Percentiles rank a stretch among this genome's conserved stretches.
Conservation (phyloP, 1,140 invertebrate species). For the Helicoverpa armigera region DNA sequence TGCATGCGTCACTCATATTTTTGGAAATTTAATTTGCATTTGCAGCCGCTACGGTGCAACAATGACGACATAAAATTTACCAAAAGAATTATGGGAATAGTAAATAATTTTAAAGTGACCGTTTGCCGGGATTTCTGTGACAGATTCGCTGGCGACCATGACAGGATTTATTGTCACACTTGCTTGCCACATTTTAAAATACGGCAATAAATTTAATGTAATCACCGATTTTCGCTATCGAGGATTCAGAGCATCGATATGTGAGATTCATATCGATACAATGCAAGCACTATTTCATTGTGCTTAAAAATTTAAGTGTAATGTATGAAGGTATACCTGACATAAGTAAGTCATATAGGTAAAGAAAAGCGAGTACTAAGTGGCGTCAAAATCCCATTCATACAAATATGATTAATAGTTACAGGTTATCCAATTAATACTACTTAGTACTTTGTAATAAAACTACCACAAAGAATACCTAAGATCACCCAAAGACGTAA, state of each 20-base stretch:
- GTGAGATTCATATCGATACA: conserved; percentile 4
- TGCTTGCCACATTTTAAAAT: conserved; percentile 53
- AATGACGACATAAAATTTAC: conserved; percentile 69
- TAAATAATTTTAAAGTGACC: conserved; percentile 78
- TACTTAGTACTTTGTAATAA: no score
- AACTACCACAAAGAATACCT: background rate
- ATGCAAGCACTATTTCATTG: background rate
- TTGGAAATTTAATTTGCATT: conserved; percentile 67
- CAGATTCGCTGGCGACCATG: conserved; percentile 61
- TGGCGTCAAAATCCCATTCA: no score
- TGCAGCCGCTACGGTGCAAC: conserved; percentile 57
- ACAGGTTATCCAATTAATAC: no score
- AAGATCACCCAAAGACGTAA: background rate
- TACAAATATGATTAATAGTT: no score
- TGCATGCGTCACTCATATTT: background rate
- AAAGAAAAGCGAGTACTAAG: no score
- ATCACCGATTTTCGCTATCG: conserved; percentile 32
- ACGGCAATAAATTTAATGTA: conserved; percentile 49
- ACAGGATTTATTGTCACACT: conserved; percentile 64
- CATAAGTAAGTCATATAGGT: no score
- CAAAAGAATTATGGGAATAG: conserved; percentile 65
- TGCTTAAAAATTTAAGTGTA: no score
- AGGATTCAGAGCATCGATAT: conserved; percentile 18
- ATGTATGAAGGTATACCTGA: no score
- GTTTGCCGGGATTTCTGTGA: conserved; percentile 60